Base-by-base conservation (phyloP, 2,888 invertebrate genomes). In the Sarcophaga carnaria region DNA sequence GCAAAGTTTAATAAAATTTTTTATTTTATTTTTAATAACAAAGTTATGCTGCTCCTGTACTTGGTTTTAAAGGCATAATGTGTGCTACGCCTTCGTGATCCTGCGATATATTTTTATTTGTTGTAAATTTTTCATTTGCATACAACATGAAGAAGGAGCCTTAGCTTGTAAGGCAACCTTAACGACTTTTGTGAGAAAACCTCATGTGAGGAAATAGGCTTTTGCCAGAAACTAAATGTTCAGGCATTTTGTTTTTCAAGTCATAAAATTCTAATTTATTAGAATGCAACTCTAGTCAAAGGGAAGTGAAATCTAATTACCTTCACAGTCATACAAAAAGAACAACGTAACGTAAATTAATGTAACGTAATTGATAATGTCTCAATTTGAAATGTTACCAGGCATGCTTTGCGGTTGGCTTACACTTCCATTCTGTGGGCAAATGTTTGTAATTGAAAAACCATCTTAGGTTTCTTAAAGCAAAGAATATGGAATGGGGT, bases 71-170 rank as follows among this genome's bases (percentile, higher is more conserved):
- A 37, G 37, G 37, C 37, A 8, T 37, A 0, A 37, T 37, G 8
- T 37, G 37, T 62, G 54, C 77, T 64, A 71, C 11, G 27, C 60
- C 75, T 54, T 49, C 60, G 10, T 66, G 59, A n/a, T 45, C 37
- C 69, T 60, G 17, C 63, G 62, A 66, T 63, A 69, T 59, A 79
- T 75, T 84, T 64, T 84, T 63, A 70, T 80, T 84, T 59, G 64
- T 80, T 59, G 25, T 20, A 45, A 8, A 79, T 37, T 79, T 54
- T 75, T 75, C 63, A 79, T 83, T 79, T 79, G 63, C 79, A 75
- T 83, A 79, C 25, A 83, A 79, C 66, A 78, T 66, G 37, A 37
- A 6, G 0, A 69, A 20, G 22, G 60, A 69, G 59, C 12, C 78
- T 37, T 8, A 37, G 2, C 2, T 10, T 37, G 37, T 37, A 37